Conservation (phyloP, 2,888 invertebrate genomes). For the Drosophila pegasa region DNA sequence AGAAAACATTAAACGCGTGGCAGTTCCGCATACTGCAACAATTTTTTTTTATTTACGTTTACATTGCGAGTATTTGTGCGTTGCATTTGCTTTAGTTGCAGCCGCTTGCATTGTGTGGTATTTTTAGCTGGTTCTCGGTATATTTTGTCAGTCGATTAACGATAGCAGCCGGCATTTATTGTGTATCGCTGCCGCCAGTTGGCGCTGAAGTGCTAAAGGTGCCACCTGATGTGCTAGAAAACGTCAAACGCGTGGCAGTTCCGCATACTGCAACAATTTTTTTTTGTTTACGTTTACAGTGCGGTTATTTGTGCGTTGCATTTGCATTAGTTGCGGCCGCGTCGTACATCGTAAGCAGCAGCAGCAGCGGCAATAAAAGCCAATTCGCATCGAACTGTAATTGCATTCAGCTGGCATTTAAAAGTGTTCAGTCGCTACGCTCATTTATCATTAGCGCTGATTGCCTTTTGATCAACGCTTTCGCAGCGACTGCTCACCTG, state of each 20-base stretch:
- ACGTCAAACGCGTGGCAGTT: slow-evolving; percentile 63
- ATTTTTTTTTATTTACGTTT: slow-evolving; percentile 70
- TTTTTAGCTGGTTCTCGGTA: slow-evolving; percentile 14
- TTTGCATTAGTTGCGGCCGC: slow-evolving; percentile 36
- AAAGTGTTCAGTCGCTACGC: slow-evolving; percentile 25
- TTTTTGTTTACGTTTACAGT: slow-evolving; percentile 72
- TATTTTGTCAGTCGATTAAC: slow-evolving; percentile 17
- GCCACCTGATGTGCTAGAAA: slow-evolving; percentile 62
- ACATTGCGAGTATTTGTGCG: slow-evolving; percentile 48
- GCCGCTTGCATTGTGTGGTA: slow-evolving; percentile 27
- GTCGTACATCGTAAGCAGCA: slow-evolving; percentile 19
- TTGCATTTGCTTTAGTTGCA: slow-evolving; percentile 36
- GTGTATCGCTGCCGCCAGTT: slow-evolving; percentile 29
- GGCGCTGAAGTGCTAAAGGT: slow-evolving; percentile 45
- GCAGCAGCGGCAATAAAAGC: not conserved
- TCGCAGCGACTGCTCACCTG: slow-evolving; percentile 58
- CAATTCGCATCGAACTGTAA: slow-evolving; percentile 24
- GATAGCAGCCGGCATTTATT: slow-evolving; percentile 25
- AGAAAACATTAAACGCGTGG: slow-evolving; percentile 64
- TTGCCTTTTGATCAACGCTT: slow-evolving; percentile 63
- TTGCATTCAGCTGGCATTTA: slow-evolving; percentile 4
- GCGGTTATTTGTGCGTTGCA: slow-evolving; percentile 49
- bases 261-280: slow-evolving; percentile 17
- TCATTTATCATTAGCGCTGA: slow-evolving; percentile 56
- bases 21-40: slow-evolving; percentile 30